These are phyloP conservation scores for Chaetodon trifasciatus DNA, from an alignment of 2,797 vertebrate genomes.

Conservation along the genomic window DNA sequence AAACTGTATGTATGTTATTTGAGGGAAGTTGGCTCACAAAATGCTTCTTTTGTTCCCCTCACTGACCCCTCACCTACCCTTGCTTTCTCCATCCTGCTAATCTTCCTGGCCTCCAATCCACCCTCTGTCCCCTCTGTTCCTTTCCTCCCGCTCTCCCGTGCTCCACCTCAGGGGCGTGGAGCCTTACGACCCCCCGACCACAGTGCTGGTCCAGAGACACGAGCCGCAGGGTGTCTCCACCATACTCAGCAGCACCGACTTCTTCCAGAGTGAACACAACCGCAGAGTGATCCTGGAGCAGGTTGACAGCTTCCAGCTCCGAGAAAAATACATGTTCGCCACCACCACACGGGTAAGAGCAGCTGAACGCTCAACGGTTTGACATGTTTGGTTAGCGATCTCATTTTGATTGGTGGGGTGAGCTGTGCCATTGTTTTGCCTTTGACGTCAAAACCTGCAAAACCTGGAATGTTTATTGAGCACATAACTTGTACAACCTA, in stretches of 20 bases:
- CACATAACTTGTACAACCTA: neutral
- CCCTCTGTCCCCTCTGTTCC: neutral
- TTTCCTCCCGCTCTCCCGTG: neutral
- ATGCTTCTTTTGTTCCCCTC: neutral
- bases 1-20: neutral
- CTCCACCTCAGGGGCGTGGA: conserved; percentile 89
- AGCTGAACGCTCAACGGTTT: neutral
- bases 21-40: neutral
- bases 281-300: conserved; percentile 92
- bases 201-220: conserved; percentile 92
- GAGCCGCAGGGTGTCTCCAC: conserved; percentile 94
- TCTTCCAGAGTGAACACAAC: conserved; percentile 95
- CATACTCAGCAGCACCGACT: conserved; percentile 94
- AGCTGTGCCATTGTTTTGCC: neutral
- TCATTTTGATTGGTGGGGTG: neutral
- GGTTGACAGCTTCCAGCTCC: conserved; percentile 94
- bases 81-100: neutral
- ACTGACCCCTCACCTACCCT: neutral
- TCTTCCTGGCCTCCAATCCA: neutral
- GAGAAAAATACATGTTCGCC: conserved; percentile 98
- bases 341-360: conserved; percentile 92
- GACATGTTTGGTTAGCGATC: neutral
- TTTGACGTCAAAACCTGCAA: neutral
- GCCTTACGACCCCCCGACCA: conserved; percentile 91
- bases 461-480: neutral